A percentile compares a stretch with the other conserved stretches of the same genome.
Evolutionary conservation across 2,113 vertebrate genomes (phyloP).

Genomic region (Opisthocomus hoazin): DNA sequence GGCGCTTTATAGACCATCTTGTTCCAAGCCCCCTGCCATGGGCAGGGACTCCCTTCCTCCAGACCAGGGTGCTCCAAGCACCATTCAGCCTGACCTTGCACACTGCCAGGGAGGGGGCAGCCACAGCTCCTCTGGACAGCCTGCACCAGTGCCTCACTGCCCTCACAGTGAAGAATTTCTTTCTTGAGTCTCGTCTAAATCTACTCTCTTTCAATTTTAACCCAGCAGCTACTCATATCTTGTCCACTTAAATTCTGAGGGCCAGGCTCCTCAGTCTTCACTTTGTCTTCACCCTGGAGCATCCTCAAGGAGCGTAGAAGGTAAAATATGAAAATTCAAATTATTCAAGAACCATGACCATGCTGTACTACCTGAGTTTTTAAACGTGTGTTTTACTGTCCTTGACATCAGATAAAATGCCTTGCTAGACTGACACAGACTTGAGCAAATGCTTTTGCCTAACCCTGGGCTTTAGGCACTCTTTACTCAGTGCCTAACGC

Average conservation of each 20-base stretch:
- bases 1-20: no score
- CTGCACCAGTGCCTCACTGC: no score
- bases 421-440: not conserved
- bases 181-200: no score
- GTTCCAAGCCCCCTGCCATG: no score
- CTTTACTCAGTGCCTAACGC: accelerated
- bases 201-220: no score
- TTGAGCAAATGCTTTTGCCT: accelerated
- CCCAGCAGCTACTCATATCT: not conserved
- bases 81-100: no score
- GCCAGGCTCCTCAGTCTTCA: not conserved
- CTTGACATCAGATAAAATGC: not conserved
- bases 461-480: not conserved
- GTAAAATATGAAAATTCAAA: not conserved
- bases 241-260: accelerated
- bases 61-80: no score
- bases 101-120: no score
- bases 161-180: no score
- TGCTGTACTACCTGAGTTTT: not conserved
- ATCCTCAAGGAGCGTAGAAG: not conserved
- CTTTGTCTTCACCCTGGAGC: not conserved
- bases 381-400: not conserved
- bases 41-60: no score
- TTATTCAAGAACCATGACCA: not conserved
- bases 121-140: no score